Evolutionary conservation across 2,797 vertebrate species (phyloP).

Genomic region (Gorsachius magnificus): DNA sequence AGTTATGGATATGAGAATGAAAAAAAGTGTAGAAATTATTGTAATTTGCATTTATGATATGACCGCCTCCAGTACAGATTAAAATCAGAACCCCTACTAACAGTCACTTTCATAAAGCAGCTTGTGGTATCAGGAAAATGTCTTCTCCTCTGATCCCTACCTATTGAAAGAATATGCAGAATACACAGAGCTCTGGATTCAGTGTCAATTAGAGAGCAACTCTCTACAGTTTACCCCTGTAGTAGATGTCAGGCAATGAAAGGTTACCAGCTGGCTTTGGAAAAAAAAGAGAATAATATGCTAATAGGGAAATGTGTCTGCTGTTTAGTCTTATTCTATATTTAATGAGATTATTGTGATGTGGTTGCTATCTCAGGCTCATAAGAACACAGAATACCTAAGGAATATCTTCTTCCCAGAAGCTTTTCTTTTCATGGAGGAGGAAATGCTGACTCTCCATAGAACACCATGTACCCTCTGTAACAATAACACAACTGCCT

Average conservation of each 20-base stretch:
- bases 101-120: slow-evolving; percentile 7
- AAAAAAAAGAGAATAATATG: slow-evolving; percentile 35
- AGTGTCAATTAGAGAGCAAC: slow-evolving; percentile 33
- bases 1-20: background rate
- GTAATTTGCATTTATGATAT: background rate
- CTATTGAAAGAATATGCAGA: background rate
- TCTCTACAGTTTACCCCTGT: slow-evolving; percentile 4
- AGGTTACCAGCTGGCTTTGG: slow-evolving; percentile 44
- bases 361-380: background rate
- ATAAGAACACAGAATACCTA: background rate
- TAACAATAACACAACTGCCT: background rate
- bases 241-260: slow-evolving; percentile 46
- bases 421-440: background rate
- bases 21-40: background rate
- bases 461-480: background rate
- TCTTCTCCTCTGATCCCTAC: background rate
- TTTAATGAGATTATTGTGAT: slow-evolving; percentile 64
- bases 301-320: slow-evolving; percentile 5
- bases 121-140: slow-evolving; percentile 14
- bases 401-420: background rate
- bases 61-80: background rate
- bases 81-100: background rate
- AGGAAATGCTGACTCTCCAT: background rate
- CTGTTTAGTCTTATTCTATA: slow-evolving; percentile 55
- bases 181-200: background rate